phyloP scores from a whole-genome alignment of 2,797 vertebrate genomes.

The Urocyon cinereoargenteus region DNA sequence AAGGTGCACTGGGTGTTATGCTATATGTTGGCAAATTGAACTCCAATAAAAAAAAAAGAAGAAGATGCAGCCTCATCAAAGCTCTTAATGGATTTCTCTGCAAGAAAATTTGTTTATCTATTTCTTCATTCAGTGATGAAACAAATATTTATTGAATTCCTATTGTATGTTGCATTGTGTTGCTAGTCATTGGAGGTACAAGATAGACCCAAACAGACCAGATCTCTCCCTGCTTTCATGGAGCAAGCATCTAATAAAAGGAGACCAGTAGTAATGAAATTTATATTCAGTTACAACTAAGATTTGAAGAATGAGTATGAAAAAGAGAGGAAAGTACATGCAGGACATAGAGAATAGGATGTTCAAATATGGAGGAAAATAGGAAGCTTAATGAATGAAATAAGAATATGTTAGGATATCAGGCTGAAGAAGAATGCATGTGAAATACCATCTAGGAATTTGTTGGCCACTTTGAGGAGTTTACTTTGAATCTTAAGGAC shows the following conservation, averaged over 20 bases:
- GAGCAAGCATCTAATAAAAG: neutral
- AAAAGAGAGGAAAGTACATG: neutral
- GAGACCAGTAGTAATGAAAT: conserved; percentile 5
- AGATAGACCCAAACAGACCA: neutral
- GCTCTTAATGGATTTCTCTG: neutral
- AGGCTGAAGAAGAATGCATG: neutral
- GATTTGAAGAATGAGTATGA: neutral
- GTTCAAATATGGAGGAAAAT: neutral
- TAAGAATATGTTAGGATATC: neutral
- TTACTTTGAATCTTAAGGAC: neutral
- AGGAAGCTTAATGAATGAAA: neutral
- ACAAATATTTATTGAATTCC: neutral
- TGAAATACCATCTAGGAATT: neutral
- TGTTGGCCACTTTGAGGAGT: neutral
- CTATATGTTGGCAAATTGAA: too few relatives aligned
- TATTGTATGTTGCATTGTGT: neutral
- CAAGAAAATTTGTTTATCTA: neutral
- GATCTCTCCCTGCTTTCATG: neutral
- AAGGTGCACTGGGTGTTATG: neutral
- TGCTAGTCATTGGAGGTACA: neutral
- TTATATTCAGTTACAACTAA: neutral
- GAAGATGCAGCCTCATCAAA: neutral
- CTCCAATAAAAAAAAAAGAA: neutral
- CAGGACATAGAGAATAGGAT: neutral
- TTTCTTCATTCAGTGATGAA: conserved; percentile 25